These are phyloP conservation scores for Tachysurus fulvidraco DNA, from an alignment of 2,113 vertebrate species.

Conservation along the genomic window DNA sequence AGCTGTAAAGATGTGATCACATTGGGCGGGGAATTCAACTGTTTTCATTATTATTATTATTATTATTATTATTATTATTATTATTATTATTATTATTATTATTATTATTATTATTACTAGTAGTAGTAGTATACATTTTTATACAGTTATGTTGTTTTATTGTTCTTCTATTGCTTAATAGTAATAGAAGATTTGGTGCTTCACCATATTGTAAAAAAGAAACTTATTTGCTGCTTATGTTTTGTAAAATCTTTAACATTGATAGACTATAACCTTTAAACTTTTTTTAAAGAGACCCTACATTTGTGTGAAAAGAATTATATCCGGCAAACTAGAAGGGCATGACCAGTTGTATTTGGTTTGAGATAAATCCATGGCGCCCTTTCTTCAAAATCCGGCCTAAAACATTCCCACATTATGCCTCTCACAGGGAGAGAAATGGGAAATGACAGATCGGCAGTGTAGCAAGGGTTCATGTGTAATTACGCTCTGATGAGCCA, in stretches of 20 bases:
- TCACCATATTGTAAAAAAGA: neutral
- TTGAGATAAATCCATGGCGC: constrained; percentile 18
- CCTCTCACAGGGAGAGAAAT: constrained; percentile 36
- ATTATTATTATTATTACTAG: neutral
- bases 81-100: neutral
- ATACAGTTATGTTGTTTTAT: neutral
- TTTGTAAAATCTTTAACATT: neutral
- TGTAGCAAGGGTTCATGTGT: constrained; percentile 40
- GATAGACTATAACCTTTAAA: neutral
- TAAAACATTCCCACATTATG: constrained; percentile 27
- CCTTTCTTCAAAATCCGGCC: neutral
- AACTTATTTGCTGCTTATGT: neutral
- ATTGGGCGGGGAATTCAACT: neutral
- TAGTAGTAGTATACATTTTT: neutral
- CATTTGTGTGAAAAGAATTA: neutral
- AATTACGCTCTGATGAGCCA: constrained; percentile 36
- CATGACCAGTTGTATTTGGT: constrained; percentile 18
- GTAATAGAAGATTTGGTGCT: neutral
- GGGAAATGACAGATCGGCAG: constrained; percentile 35
- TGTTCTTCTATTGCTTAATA: neutral
- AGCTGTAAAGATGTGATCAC: neutral
- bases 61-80: neutral
- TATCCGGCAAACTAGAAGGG: neutral
- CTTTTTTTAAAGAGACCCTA: neutral
- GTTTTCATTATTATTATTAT: neutral